Percentiles rank a stretch among this genome's conserved stretches.
phyloP scores from a whole-genome alignment of 1,140 invertebrate species.

The Eubasilissa regina region DNA sequence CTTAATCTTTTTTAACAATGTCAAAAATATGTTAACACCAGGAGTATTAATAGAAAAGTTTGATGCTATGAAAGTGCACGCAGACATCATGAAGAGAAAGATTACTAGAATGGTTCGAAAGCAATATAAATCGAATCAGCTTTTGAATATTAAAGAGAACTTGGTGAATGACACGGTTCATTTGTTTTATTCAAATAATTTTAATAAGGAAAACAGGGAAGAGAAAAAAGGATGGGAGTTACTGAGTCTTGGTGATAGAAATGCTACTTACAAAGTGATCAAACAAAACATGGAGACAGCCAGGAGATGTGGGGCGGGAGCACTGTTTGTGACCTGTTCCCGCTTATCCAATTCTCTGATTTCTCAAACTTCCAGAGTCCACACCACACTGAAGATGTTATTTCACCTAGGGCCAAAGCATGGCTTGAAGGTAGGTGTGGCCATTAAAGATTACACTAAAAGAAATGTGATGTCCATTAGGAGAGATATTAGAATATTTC shows the following conservation, averaged over 20 bases:
- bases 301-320: slow-evolving; percentile 43
- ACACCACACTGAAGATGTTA: slow-evolving; percentile 46
- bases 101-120: slow-evolving; percentile 41
- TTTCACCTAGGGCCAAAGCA: slow-evolving; percentile 53
- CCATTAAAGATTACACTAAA: slow-evolving; percentile 50
- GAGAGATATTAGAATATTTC: slow-evolving; percentile 51
- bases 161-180: slow-evolving; percentile 43
- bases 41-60: slow-evolving; percentile 56
- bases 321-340: slow-evolving; percentile 34
- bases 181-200: slow-evolving; percentile 50
- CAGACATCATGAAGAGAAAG: slow-evolving; percentile 54
- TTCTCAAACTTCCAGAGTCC: slow-evolving; percentile 37
- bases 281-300: slow-evolving; percentile 53
- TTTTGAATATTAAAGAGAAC: neutral
- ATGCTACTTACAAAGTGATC: slow-evolving; percentile 32
- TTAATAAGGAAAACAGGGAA: slow-evolving; percentile 37
- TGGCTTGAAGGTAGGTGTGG: slow-evolving; percentile 48
- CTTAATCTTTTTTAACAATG: slow-evolving; percentile 44
- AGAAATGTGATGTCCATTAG: slow-evolving; percentile 53
- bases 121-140: slow-evolving; percentile 27
- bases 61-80: slow-evolving; percentile 56
- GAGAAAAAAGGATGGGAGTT: slow-evolving; percentile 24
- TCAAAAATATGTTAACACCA: slow-evolving; percentile 27
- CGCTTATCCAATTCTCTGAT: slow-evolving; percentile 46
- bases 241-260: slow-evolving; percentile 28